Percentiles rank a stretch among this genome's conserved stretches.
Conservation (phyloP, 2,113 vertebrate species). For the Scomber colias region DNA sequence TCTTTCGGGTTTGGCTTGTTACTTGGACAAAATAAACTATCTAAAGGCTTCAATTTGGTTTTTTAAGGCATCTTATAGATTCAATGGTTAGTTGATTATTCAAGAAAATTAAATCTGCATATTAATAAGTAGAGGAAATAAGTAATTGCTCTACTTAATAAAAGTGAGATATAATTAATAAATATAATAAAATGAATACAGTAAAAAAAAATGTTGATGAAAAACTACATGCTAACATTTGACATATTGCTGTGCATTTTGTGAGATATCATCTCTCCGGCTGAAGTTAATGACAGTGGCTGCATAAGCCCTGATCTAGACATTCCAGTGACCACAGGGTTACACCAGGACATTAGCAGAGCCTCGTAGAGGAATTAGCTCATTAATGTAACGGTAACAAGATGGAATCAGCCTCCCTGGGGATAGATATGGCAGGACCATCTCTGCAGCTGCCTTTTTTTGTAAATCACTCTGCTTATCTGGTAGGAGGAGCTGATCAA, state of each 20-base stretch:
- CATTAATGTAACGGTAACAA: slow-evolving; percentile 88
- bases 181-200: background rate
- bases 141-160: background rate
- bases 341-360: slow-evolving; percentile 82
- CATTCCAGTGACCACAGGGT: slow-evolving; percentile 78
- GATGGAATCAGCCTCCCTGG: slow-evolving; percentile 84
- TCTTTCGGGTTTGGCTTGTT: too few relatives aligned
- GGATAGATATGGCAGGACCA: slow-evolving; percentile 81
- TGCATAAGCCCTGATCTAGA: slow-evolving; percentile 65
- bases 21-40: too few relatives aligned
- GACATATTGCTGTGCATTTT: slow-evolving; percentile 15
- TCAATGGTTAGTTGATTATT: too few relatives aligned
- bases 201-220: slow-evolving; percentile 1
- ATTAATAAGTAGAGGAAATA: background rate
- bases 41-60: too few relatives aligned
- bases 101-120: too few relatives aligned
- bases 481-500: slow-evolving; percentile 85
- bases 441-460: slow-evolving; percentile 83
- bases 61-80: too few relatives aligned
- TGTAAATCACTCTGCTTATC: slow-evolving; percentile 86
- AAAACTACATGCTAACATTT: slow-evolving; percentile 29
- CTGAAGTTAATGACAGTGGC: slow-evolving; percentile 57
- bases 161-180: background rate
- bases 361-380: slow-evolving; percentile 84
- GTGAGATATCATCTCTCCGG: slow-evolving; percentile 14